Evolutionary conservation across 2,113 vertebrate genomes (phyloP).

Genomic region (Prietella phreatophila): DNA sequence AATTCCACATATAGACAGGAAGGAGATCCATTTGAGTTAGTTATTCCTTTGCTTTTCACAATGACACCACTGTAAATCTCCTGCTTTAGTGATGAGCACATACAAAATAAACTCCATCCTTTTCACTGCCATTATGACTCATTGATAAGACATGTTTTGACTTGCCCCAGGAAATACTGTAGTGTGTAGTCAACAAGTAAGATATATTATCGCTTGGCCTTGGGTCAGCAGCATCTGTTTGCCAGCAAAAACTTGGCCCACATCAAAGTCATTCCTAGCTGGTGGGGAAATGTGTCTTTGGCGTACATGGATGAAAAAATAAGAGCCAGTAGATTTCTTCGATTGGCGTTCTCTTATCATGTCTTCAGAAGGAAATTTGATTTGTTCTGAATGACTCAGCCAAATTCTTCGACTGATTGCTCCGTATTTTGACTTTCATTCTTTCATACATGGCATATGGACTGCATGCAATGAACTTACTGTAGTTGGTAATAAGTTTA

Average conservation of each 20-base stretch:
- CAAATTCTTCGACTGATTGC: not conserved
- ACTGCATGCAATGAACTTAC: not conserved
- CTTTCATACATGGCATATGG: not conserved
- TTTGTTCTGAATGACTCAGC: constrained; percentile 8
- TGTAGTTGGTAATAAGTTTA: not conserved
- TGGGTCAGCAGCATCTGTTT: constrained; percentile 26
- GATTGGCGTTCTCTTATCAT: constrained; percentile 23
- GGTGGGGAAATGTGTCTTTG: constrained; percentile 43
- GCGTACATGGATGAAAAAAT: constrained; percentile 39
- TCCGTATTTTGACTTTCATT: not conserved
- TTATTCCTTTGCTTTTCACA: not conserved
- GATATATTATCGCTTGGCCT: constrained; percentile 3
- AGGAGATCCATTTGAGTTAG: not conserved
- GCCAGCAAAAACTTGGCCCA: constrained; percentile 32
- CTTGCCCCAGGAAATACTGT: constrained; percentile 27
- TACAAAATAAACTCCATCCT: not conserved
- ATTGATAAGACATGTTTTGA: not conserved
- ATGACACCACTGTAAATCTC: not conserved
- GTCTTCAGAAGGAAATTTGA: constrained; percentile 41
- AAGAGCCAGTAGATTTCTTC: constrained; percentile 5
- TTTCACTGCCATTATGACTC: constrained; percentile 4
- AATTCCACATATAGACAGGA: not conserved
- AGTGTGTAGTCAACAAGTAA: constrained; percentile 19
- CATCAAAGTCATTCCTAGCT: constrained; percentile 42
- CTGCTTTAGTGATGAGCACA: not conserved